Evolutionary conservation across 1,140 invertebrate species (phyloP).

Genomic region (Heterodera carotae): DNA sequence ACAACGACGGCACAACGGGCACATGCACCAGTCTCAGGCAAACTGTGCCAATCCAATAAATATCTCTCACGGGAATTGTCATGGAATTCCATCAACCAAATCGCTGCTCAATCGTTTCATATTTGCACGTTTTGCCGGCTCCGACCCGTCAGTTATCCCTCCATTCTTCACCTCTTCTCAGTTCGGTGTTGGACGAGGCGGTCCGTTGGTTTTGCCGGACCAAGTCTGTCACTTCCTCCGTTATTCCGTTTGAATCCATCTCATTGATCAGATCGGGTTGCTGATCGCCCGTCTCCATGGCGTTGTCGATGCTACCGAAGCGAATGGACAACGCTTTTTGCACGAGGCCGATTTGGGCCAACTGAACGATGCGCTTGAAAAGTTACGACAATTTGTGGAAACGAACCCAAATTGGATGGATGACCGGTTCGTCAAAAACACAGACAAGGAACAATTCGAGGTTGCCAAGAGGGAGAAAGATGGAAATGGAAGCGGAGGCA

Average conservation of each 20-base stretch:
- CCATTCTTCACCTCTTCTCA: slow-evolving; percentile 46
- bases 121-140: slow-evolving; percentile 44
- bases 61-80: not conserved
- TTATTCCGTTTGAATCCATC: not conserved
- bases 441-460: not conserved
- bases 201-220: slow-evolving; percentile 34
- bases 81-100: not conserved
- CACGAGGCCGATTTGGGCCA: slow-evolving; percentile 27
- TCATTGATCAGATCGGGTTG: slow-evolving; percentile 22
- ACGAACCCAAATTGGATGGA: slow-evolving; percentile 39
- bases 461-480: slow-evolving; percentile 1
- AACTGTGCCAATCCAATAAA: slow-evolving; percentile 1
- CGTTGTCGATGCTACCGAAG: slow-evolving; percentile 24
- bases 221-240: not conserved
- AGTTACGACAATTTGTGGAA: slow-evolving; percentile 6
- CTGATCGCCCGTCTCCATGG: slow-evolving; percentile 44
- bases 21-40: not conserved
- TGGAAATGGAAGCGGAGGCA: not conserved
- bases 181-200: slow-evolving; percentile 16
- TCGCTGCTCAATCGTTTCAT: slow-evolving; percentile 42
- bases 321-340: slow-evolving; percentile 8
- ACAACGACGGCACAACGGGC: slow-evolving; percentile 15
- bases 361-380: slow-evolving; percentile 21
- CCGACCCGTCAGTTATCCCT: slow-evolving; percentile 32
- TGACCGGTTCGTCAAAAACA: slow-evolving; percentile 16